A percentile compares a stretch with the other conserved stretches of the same genome.
Evolutionary conservation across 2,888 invertebrate species (phyloP).

Genomic region (Merodon equestris): DNA sequence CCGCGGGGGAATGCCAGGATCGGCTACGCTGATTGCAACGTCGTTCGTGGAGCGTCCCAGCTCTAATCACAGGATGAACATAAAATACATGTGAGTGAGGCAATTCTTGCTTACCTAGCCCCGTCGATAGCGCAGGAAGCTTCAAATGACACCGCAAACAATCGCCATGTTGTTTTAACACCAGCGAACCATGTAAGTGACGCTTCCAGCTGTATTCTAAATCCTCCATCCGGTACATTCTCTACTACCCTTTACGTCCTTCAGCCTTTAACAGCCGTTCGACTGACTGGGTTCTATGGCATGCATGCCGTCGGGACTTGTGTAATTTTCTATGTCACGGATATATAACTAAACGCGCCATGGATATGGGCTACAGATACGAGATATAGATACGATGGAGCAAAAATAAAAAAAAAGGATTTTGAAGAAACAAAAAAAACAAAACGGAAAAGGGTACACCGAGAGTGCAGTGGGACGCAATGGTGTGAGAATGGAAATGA

Average conservation of each 20-base stretch:
- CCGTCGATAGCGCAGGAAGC: conserved; percentile 30
- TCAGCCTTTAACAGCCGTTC: too few species aligned
- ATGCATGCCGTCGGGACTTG: conserved; percentile 6
- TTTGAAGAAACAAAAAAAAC: conserved; percentile 8
- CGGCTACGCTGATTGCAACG: conserved; percentile 21
- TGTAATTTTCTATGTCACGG: conserved; percentile 61
- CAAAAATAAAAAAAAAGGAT: conserved; percentile 26
- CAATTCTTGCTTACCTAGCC: conserved; percentile 41
- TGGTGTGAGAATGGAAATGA: too few species aligned
- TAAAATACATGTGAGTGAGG: conserved; percentile 16
- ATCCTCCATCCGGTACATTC: conserved; percentile 1
- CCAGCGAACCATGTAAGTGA: conserved; percentile 62
- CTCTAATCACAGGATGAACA: conserved; percentile 41
- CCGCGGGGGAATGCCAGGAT: neutral
- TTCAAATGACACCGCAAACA: conserved; percentile 55
- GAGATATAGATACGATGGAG: too few species aligned
- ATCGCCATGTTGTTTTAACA: conserved; percentile 65
- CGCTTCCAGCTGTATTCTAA: conserved; percentile 55
- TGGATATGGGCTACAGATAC: too few species aligned
- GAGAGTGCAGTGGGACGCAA: neutral
- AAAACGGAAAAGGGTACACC: conserved; percentile 11
- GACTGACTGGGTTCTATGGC: too few species aligned
- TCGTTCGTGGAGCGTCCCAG: conserved; percentile 16
- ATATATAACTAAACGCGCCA: conserved; percentile 30
- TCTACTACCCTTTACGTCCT: too few species aligned